Conservation (phyloP, 1,140 invertebrate species). For the Hylaeus volcanicus region DNA sequence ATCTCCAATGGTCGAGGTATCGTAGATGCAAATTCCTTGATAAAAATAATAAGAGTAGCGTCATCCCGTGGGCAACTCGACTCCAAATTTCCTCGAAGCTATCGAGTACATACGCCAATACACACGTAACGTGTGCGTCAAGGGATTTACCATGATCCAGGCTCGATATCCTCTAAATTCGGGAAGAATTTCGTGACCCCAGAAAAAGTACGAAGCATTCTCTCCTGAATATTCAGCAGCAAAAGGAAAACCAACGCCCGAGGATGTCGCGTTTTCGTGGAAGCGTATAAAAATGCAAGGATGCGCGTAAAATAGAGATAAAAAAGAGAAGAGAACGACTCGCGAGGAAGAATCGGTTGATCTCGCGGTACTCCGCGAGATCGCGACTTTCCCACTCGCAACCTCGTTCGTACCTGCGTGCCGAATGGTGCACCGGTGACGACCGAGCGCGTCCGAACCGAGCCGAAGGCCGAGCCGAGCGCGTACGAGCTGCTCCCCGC, state of each 20-base stretch:
- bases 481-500: conserved; percentile 69
- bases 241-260: neutral
- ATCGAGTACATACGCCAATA: too few relatives aligned
- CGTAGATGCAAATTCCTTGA: too few relatives aligned
- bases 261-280: neutral
- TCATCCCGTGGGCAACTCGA: too few relatives aligned
- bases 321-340: neutral
- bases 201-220: conserved; percentile 14
- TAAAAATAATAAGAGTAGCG: too few relatives aligned
- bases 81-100: too few relatives aligned
- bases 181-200: neutral
- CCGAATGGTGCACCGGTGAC: conserved; percentile 61
- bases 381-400: conserved; percentile 56
- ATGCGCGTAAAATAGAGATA: conserved; percentile 5
- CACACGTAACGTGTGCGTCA: too few relatives aligned
- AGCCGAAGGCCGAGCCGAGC: conserved; percentile 68
- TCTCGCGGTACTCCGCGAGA: conserved; percentile 52
- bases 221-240: neutral
- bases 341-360: conserved; percentile 41
- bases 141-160: too few relatives aligned
- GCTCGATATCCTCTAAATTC: neutral
- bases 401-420: conserved; percentile 58
- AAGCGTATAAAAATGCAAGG: conserved; percentile 38
- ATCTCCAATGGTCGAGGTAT: too few relatives aligned
- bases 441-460: conserved; percentile 53